Evolutionary conservation across 2,797 vertebrate genomes (phyloP).

Genomic region (Gila robusta): DNA sequence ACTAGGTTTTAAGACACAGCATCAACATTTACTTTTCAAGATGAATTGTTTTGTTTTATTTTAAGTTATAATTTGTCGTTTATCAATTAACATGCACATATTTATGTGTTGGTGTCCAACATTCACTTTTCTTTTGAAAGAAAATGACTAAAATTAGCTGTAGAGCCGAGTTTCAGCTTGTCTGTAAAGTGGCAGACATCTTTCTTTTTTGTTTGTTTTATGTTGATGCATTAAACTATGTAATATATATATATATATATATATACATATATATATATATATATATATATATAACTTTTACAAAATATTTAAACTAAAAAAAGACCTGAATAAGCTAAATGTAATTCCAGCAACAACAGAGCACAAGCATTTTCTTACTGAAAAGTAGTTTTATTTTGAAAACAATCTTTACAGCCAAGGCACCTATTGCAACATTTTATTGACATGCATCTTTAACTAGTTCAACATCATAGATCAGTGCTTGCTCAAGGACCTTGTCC

Average conservation of each 20-base stretch:
- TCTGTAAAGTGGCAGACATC: background rate
- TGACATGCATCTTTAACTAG: conserved; percentile 17
- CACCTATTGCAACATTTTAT: background rate
- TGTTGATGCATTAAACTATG: background rate
- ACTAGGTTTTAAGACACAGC: background rate
- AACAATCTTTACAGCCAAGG: conserved; percentile 27
- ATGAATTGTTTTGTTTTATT: background rate
- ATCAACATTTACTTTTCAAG: background rate
- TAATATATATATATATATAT: no score
- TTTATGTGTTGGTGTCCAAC: background rate
- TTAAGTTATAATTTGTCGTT: background rate
- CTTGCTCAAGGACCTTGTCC: conserved; percentile 34
- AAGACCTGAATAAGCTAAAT: background rate
- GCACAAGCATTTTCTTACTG: background rate
- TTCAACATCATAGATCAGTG: conserved; percentile 35
- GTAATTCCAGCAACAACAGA: background rate
- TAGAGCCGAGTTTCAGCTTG: background rate
- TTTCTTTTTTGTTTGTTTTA: background rate
- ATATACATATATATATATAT: no score
- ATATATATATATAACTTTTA: background rate
- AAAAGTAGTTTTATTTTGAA: conserved; percentile 42
- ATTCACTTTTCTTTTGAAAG: background rate
- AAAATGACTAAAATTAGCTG: background rate
- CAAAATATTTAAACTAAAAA: background rate
- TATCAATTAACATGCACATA: background rate